phyloP scores from a whole-genome alignment of 1,140 invertebrate species.

The Cherax destructor region DNA sequence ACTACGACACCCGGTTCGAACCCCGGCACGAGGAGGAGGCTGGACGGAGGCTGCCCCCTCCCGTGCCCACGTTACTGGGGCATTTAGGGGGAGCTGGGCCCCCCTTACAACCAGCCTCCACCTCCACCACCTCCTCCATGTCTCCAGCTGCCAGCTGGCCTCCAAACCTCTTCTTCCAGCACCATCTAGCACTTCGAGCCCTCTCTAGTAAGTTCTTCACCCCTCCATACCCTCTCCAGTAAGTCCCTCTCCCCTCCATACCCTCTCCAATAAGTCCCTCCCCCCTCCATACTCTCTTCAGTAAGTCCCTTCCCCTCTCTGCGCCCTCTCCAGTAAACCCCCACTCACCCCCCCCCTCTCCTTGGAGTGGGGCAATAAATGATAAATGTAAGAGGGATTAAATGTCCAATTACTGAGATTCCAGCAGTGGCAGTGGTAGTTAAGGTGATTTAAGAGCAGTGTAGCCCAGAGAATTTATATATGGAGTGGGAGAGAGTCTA shows the following conservation, averaged over 20 bases:
- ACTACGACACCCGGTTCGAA: constrained; percentile 25
- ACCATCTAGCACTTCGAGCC: constrained; percentile 64
- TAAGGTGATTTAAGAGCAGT: not conserved
- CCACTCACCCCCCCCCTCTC: not conserved
- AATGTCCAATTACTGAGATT: constrained; percentile 1
- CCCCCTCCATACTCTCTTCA: constrained; percentile 46
- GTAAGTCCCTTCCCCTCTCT: constrained; percentile 56
- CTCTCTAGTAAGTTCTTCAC: constrained; percentile 60
- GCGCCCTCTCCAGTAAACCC: constrained; percentile 62
- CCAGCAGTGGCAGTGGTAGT: not conserved
- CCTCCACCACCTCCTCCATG: constrained; percentile 21
- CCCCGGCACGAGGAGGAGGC: constrained; percentile 12
- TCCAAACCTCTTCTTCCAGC: constrained; percentile 65
- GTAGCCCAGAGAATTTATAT: not conserved
- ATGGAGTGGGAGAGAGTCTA: not conserved
- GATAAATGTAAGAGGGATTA: not conserved
- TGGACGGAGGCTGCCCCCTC: constrained; percentile 13
- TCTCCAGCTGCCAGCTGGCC: constrained; percentile 24
- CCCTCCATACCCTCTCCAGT: constrained; percentile 34
- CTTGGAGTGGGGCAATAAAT: not conserved
- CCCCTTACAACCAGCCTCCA: constrained; percentile 25
- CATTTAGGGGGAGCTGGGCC: constrained; percentile 26
- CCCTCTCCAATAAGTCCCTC: constrained; percentile 50
- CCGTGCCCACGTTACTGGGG: constrained; percentile 52
- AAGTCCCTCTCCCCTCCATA: constrained; percentile 43